Conservation (phyloP, 2,888 invertebrate genomes). For the Protonemura montana region DNA sequence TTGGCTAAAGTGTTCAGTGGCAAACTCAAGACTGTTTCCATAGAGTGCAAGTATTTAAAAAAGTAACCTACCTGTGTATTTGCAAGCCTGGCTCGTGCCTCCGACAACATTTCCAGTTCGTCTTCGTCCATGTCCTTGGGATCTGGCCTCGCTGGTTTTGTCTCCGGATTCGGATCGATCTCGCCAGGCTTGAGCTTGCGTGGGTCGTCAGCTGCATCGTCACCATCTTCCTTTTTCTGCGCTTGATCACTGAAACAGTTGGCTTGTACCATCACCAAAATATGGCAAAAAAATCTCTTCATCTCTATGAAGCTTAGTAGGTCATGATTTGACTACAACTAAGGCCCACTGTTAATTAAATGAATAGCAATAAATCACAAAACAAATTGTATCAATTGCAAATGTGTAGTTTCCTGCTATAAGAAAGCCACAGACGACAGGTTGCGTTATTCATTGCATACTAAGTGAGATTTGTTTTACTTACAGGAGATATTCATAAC, state of each 20-base stretch:
- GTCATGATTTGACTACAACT: no score
- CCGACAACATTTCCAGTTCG: slow-evolving; percentile 98
- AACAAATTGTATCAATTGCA: no score
- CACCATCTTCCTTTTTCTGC: slow-evolving; percentile 94
- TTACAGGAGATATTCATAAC: slow-evolving; percentile 95
- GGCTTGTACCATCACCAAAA: no score
- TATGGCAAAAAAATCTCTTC: no score
- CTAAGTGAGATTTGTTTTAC: slow-evolving; percentile 53
- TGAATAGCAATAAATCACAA: no score
- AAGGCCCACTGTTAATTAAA: no score
- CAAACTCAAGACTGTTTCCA: no score
- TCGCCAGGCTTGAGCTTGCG: slow-evolving; percentile 98
- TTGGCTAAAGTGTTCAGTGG: no score
- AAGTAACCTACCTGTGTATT: slow-evolving; percentile 79
- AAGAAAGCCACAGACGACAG: no score
- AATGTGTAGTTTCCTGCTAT: no score
- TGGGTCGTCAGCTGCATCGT: slow-evolving; percentile 91
- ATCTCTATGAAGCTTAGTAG: no score
- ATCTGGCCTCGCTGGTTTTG: slow-evolving; percentile 98
- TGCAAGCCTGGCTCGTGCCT: slow-evolving; percentile 96
- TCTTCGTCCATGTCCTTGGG: slow-evolving; percentile 99
- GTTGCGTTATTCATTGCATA: slow-evolving; percentile 13
- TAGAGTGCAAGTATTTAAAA: no score
- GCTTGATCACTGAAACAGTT: slow-evolving; percentile 85
- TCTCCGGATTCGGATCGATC: slow-evolving; percentile 99